phyloP scores from a whole-genome alignment of 1,140 invertebrate genomes.

The Drosophila chauvacae region DNA sequence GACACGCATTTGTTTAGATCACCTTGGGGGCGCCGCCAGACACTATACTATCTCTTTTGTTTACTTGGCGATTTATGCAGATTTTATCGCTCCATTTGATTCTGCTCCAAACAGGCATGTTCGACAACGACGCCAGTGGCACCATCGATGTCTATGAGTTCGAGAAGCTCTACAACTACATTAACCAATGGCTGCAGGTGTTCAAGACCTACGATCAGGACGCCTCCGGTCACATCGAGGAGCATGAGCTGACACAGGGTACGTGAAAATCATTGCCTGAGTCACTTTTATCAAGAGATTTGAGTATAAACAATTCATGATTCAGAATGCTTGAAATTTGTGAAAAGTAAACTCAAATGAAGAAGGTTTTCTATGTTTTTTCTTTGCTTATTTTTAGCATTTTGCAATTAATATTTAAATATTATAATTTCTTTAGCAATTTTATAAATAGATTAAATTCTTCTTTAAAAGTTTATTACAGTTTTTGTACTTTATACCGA shows the following conservation, averaged over 20 bases:
- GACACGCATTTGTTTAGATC: slow-evolving; percentile 41
- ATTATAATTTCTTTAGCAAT: no score
- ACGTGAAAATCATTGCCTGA: slow-evolving; percentile 33
- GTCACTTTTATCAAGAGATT: slow-evolving; percentile 1
- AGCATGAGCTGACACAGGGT: slow-evolving; percentile 91
- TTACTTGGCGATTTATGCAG: slow-evolving; percentile 36
- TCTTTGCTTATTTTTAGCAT: not conserved
- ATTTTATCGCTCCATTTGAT: slow-evolving; percentile 26
- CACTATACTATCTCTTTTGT: slow-evolving; percentile 40
- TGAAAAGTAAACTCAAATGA: not conserved
- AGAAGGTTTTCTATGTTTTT: not conserved
- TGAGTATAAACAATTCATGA: not conserved
- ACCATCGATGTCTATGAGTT: slow-evolving; percentile 95
- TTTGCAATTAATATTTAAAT: not conserved
- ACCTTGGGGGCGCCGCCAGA: slow-evolving; percentile 8
- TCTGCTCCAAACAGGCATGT: slow-evolving; percentile 89
- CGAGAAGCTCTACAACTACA: slow-evolving; percentile 93
- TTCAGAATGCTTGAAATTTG: not conserved
- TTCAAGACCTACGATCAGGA: slow-evolving; percentile 94
- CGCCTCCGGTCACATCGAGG: slow-evolving; percentile 93
- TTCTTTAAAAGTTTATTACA: not conserved
- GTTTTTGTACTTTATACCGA: not conserved
- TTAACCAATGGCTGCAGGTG: slow-evolving; percentile 93
- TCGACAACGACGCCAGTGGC: slow-evolving; percentile 93
- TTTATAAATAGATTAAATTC: not conserved